phyloP scores from a whole-genome alignment of 2,797 vertebrate species.

The Helostoma temminkii region DNA sequence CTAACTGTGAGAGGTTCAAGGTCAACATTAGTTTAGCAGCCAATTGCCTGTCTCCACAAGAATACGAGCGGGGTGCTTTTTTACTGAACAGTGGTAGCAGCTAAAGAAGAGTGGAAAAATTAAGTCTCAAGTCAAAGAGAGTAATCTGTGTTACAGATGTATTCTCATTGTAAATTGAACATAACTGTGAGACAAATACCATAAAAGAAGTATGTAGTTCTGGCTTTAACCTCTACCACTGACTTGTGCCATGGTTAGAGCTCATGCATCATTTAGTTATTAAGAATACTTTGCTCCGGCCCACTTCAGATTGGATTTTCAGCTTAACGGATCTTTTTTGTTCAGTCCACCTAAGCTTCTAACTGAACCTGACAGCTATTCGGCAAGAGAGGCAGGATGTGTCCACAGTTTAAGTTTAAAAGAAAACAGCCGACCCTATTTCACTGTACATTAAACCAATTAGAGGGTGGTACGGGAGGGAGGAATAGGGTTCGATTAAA shows the following conservation, averaged over 20 bases:
- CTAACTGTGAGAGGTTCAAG: slow-evolving; percentile 67
- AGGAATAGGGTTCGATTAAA: slow-evolving; percentile 30
- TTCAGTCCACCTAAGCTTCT: slow-evolving; percentile 70
- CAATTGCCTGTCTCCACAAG: slow-evolving; percentile 71
- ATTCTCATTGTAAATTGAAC: slow-evolving; percentile 23
- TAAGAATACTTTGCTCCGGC: slow-evolving; percentile 62
- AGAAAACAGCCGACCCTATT: slow-evolving; percentile 71
- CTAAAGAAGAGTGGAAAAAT: slow-evolving; percentile 7
- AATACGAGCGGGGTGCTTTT: slow-evolving; percentile 50
- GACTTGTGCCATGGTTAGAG: slow-evolving; percentile 51
- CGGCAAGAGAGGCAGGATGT: slow-evolving; percentile 56
- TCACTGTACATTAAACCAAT: slow-evolving; percentile 82
- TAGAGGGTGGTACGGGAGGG: slow-evolving; percentile 37
- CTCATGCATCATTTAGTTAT: slow-evolving; percentile 76
- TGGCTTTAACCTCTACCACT: slow-evolving; percentile 61
- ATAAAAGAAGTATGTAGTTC: slow-evolving; percentile 38
- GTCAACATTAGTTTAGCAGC: slow-evolving; percentile 75
- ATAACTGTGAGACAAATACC: slow-evolving; percentile 38
- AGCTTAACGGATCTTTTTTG: slow-evolving; percentile 74
- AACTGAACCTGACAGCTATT: slow-evolving; percentile 71
- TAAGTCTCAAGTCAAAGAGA: slow-evolving; percentile 4
- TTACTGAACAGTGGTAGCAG: background rate
- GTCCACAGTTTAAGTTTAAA: slow-evolving; percentile 69
- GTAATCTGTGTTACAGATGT: slow-evolving; percentile 23
- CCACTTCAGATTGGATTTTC: slow-evolving; percentile 74